Base-by-base conservation (phyloP, 2,888 invertebrate genomes). In the Xanthorhoe designata region DNA sequence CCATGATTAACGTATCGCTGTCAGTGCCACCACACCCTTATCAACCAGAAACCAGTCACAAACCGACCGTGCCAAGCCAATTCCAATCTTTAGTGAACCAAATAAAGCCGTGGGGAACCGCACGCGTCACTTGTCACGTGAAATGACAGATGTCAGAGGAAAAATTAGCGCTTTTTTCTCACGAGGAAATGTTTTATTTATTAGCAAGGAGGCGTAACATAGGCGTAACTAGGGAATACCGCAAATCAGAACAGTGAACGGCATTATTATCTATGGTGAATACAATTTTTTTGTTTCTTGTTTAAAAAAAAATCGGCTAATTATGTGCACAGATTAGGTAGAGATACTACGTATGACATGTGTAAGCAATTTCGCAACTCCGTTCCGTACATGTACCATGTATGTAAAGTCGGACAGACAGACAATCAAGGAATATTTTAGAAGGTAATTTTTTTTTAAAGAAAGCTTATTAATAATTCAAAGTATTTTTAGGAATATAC, bases 101-200 rank as follows among this genome's bases (percentile, higher is more conserved):
- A 18, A 59, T 64, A 65, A 66, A 64, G 61, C 56, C 17, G 47
- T 38, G 51, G 19, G 52, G 45, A 59, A 56, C 47, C 53, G 59
- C 62, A 57, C 53, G 15, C 54, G 50, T 62, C 45, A 64, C 54
- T 64, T 68, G 68, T 68, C 60, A 63, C 18, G 24, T 38, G 24
- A 66, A 57, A 64, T 68, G 71, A 72, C 69, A 72, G 66, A 64
- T 69, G 66, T 69, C 69, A 61, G 52, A 35, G 55, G 57, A 61
- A 67, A 67, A 65, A 71, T 66, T 71, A 64, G 55, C 64, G 63
- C 54, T 32, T 49, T 65, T n/a, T 52, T 64, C 49, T 47, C 15
- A 17, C 15, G 45, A n/a, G 45, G 2, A 66, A 69, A 66, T 66
- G 47, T 24, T 63, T 60, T 67, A 60, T 67, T 69, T 64, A 59